phyloP scores from a whole-genome alignment of 2,888 invertebrate species.

The Drosophila cracens region DNA sequence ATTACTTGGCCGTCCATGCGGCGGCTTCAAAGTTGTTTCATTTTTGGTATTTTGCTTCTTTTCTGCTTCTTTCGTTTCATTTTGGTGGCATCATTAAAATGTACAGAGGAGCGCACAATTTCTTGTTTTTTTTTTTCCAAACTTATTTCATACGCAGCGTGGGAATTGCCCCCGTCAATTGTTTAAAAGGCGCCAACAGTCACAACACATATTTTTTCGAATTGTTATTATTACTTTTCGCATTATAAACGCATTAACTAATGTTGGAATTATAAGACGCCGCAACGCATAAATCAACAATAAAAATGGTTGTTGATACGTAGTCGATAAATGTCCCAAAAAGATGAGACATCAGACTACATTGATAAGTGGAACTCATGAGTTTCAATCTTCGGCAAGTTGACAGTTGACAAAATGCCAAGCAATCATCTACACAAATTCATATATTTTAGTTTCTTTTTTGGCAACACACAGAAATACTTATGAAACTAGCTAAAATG shows the following conservation, averaged over 20 bases:
- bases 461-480: conserved; percentile 27
- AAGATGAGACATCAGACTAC: conserved; percentile 41
- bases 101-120: conserved; percentile 73
- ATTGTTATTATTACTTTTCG: conserved; percentile 52
- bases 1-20: conserved; percentile 70
- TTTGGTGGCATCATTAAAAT: conserved; percentile 76
- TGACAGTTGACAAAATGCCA: conserved; percentile 67
- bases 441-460: conserved; percentile 18
- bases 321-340: conserved; percentile 50
- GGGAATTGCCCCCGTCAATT: conserved; percentile 71
- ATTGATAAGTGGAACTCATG: conserved; percentile 62
- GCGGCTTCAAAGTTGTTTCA: conserved; percentile 71
- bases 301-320: conserved; percentile 41
- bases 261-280: conserved; percentile 55
- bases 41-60: conserved; percentile 40
- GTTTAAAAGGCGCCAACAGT: conserved; percentile 71
- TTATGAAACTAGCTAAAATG: conserved; percentile 17
- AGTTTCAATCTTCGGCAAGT: conserved; percentile 55
- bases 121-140: conserved; percentile 57
- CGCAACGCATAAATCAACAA: conserved; percentile 60
- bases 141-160: conserved; percentile 80
- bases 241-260: conserved; percentile 78
- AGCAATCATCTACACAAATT: conserved; percentile 24
- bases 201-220: conserved; percentile 27
- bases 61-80: conserved; percentile 46